Percentiles rank a stretch among this genome's conserved stretches.
These are phyloP conservation scores for Artemisiospiza belli DNA, from an alignment of 2,113 vertebrate genomes.

Conservation along the genomic window DNA sequence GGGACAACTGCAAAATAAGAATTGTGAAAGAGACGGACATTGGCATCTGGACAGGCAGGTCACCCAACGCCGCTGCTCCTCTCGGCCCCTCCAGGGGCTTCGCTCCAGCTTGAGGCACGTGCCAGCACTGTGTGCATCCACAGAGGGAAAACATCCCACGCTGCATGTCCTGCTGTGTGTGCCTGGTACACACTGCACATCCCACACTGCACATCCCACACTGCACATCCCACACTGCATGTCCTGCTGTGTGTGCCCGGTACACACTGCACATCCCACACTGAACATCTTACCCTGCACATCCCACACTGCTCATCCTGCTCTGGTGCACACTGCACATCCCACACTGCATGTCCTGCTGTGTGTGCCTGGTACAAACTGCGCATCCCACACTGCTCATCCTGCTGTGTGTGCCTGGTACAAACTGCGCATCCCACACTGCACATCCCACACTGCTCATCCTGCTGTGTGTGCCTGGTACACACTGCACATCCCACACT, in stretches of 20 bases:
- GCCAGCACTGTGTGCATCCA: not conserved
- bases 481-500: too few relatives aligned
- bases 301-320: too few relatives aligned
- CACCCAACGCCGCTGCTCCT: not conserved
- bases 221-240: not conserved
- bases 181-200: not conserved
- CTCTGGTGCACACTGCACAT: too few relatives aligned
- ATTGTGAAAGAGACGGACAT: constrained; percentile 25
- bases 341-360: too few relatives aligned
- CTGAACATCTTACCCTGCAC: too few relatives aligned
- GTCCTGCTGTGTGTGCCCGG: not conserved
- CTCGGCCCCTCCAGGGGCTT: not conserved
- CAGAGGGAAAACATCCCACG: not conserved
- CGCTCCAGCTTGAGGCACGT: not conserved
- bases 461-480: too few relatives aligned
- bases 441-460: too few relatives aligned
- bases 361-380: too few relatives aligned
- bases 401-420: too few relatives aligned
- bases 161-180: too few relatives aligned
- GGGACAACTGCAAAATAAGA: constrained; percentile 86
- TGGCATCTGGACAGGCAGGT: not conserved
- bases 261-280: not conserved
- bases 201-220: not conserved
- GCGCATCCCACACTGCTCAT: too few relatives aligned
- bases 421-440: too few relatives aligned